A percentile compares a stretch with the other conserved stretches of the same genome.
Conservation (phyloP, 2,113 vertebrate species). For the Charadrius vociferus region DNA sequence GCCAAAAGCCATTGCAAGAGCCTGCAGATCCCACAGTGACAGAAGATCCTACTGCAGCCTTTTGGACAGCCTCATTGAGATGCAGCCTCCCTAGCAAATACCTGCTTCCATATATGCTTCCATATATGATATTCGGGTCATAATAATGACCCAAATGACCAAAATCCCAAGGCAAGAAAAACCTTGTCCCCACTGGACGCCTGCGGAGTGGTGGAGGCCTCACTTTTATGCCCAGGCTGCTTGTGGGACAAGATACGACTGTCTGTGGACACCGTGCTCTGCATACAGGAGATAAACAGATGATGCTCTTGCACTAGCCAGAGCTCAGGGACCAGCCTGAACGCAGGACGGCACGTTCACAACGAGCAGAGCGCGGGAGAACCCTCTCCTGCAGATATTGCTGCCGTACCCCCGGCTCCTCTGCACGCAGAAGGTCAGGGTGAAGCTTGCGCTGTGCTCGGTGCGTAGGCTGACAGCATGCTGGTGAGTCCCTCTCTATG, state of each 20-base stretch:
- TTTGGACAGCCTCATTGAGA: not conserved
- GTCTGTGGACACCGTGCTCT: not conserved
- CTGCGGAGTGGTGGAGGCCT: rapidly evolving
- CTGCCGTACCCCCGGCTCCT: rapidly evolving
- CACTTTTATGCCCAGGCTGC: not conserved
- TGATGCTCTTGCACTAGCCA: not conserved
- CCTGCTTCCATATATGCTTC: not conserved
- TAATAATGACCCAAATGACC: rapidly evolving
- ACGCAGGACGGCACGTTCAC: rapidly evolving
- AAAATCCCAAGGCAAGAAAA: not conserved
- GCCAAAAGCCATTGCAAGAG: not conserved
- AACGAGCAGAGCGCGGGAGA: not conserved
- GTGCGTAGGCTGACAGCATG: rapidly evolving
- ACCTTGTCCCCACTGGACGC: rapidly evolving
- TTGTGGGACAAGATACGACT: rapidly evolving
- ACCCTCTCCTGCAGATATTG: not conserved
- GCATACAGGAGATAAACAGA: not conserved
- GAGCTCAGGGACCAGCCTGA: not conserved
- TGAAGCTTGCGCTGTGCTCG: rapidly evolving
- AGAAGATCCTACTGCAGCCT: not conserved
- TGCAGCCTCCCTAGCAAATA: rapidly evolving
- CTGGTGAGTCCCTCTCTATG: not conserved
- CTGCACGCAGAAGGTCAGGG: not conserved
- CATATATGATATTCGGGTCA: no score
- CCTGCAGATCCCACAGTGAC: not conserved